Base-by-base conservation (phyloP, 2,888 invertebrate species). In the Trisateles emortualis region DNA sequence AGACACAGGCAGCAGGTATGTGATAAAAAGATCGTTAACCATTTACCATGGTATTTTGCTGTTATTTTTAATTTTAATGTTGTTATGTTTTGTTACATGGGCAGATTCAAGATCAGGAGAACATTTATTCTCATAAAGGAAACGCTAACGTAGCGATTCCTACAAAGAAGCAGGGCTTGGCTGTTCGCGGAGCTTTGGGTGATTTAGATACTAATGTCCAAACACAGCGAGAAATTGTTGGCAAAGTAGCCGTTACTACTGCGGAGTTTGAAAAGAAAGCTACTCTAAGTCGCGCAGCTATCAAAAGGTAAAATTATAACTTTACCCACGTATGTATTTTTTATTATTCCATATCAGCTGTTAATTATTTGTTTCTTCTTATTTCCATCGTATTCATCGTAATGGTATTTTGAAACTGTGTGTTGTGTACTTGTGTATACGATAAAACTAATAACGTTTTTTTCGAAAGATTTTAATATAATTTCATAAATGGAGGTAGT, bases 191-290 rank as follows among this genome's bases (percentile, higher is more conserved):
- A 11, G 90, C 87, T 33, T 74, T 93, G 24, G 92, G 90, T 8
- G 93, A 93, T 59, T 69, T 92, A 33, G 89, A 86, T 57, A 81
- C 84, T 1, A 93, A 93, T 69, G 79, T 88, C 1, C 87, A 86
- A 70, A 67, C 74, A 1, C 87, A 86, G 56, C 82, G 86, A 3
- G 86, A 87, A 14, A 63, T 82, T 2, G 61, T 75, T 19, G 85
- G 87, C 0, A 92, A 93, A 79, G 84, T 85, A 1, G 84, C 86
- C 10, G 78, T 77, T 42, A 78, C 83, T 17, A 70, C 86, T 11
- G 81, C 86, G 0, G 90, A 92, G 44, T 86, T 79, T 35, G 93
- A 91, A 62, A 91, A 91, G 59, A 92, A 92, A 68, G 76, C 81
- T 1, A 68, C 74, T 1, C 46, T 75, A 9, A 83, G 67, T 60